These are phyloP conservation scores for Scaptomyza reducta DNA, from an alignment of 2,888 invertebrate genomes.

Conservation along the genomic window DNA sequence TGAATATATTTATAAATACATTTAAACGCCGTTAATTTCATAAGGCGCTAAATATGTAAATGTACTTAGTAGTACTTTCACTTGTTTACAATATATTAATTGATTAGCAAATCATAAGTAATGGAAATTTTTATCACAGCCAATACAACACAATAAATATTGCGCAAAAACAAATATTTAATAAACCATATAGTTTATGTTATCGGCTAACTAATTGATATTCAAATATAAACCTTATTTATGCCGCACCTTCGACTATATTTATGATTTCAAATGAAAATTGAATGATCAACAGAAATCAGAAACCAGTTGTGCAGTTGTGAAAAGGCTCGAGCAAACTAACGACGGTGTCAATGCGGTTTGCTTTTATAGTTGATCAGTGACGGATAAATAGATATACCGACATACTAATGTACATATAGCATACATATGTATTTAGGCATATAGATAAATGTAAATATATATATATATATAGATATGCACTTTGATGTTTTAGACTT, in stretches of 20 bases:
- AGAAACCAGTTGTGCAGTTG: conserved; percentile 57
- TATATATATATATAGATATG: conserved; percentile 33
- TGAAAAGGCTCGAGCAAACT: conserved; percentile 66
- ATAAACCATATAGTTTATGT: background rate
- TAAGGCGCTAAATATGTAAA: background rate
- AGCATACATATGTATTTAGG: conserved; percentile 16
- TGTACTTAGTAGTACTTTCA: background rate
- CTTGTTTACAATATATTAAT: conserved; percentile 1
- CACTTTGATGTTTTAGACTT: conserved; percentile 67
- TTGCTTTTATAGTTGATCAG: conserved; percentile 68
- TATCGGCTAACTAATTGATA: conserved; percentile 41
- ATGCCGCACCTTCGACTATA: conserved; percentile 40
- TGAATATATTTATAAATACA: background rate
- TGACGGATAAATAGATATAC: conserved; percentile 30
- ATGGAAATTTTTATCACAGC: background rate
- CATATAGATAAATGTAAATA: conserved; percentile 17
- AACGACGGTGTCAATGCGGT: conserved; percentile 62
- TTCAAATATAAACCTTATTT: conserved; percentile 46
- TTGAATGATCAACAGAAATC: conserved; percentile 17
- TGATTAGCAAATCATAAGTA: background rate
- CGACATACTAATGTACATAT: conserved; percentile 1
- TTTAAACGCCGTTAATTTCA: background rate
- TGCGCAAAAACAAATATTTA: conserved; percentile 10
- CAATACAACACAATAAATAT: conserved; percentile 4
- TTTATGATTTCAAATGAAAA: conserved; percentile 32